Base-by-base conservation (phyloP, 2,113 vertebrate species). In the Formicarius rufipectus region DNA sequence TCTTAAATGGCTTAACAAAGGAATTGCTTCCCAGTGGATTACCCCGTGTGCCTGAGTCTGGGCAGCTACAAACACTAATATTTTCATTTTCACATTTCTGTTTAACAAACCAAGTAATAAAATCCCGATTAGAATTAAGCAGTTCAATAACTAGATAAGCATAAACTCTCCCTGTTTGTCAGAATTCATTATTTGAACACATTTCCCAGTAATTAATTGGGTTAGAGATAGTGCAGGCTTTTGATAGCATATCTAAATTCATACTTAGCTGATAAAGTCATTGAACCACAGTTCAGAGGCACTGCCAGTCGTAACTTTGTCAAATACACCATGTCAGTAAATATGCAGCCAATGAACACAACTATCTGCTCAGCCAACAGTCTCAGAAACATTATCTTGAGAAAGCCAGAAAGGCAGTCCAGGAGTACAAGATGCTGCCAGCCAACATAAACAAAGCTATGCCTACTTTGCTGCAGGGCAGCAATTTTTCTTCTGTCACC, bases 121-220 rank as follows among this genome's bases (percentile, higher is more conserved):
- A 72, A 44, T 60, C 66, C 44, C 25, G 42, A 39, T 8, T 81
- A 73, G 49, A 90, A 80, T 39, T 37, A 73, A 79, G n/a, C 15
- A 56, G 40, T 44, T 42, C 44, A 69, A 12, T 40, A 79, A n/a
- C 67, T 30, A 77, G n/a, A 58, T 49, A 5, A 88, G 12, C 66
- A 69, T 66, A 85, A 92, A 62, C 31, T 66, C 45, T 56, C 35
- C 42, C 23, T 85, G 49, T 66, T 87, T 88, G 40, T 80, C 75
- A 77, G 49, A 71, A 79, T 50, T 83, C 42, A 77, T 95, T 77
- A 40, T 86, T 94, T 90, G 83, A 92, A 76, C 75, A 89, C 53
- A 49, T 88, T 83, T 90, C 31, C 63, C 23, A 58, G 67, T 83
- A 90, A 92, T 95, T 88, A 95, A 93, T 92, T 77, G 67, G 49